Evolutionary conservation across 2,113 vertebrate species (phyloP).

Genomic region (Entomyzon cyanotis): DNA sequence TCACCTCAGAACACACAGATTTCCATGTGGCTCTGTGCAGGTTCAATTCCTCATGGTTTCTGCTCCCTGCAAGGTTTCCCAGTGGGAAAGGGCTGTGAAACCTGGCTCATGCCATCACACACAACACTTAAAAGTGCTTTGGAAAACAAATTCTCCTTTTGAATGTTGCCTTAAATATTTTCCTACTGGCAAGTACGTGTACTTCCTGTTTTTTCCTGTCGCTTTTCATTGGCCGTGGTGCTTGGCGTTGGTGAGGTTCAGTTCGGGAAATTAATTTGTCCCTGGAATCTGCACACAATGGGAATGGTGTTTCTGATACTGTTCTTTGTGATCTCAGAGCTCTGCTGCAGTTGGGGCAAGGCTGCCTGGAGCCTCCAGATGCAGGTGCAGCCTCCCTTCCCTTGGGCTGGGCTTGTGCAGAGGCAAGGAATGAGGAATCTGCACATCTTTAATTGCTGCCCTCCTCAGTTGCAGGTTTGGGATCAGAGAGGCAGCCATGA

Average conservation of each 20-base stretch:
- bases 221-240: background rate
- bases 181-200: fast-evolving
- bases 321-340: background rate
- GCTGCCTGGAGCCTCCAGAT: background rate
- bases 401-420: background rate
- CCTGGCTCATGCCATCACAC: fast-evolving
- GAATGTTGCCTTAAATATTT: background rate
- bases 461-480: constrained; percentile 54
- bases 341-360: background rate
- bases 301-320: fast-evolving
- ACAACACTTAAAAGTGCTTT: background rate
- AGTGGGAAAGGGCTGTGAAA: fast-evolving
- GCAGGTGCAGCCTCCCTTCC: background rate
- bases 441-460: background rate
- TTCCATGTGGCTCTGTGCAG: background rate
- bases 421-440: background rate
- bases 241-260: background rate
- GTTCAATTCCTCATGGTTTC: background rate
- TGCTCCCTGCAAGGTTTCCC: background rate
- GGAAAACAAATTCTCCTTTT: background rate
- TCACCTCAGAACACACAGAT: background rate
- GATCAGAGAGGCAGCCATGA: constrained; percentile 78
- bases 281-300: fast-evolving
- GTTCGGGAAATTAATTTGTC: background rate
- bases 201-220: background rate